phyloP scores from a whole-genome alignment of 2,888 invertebrate species.

The Octonoba sinensis region DNA sequence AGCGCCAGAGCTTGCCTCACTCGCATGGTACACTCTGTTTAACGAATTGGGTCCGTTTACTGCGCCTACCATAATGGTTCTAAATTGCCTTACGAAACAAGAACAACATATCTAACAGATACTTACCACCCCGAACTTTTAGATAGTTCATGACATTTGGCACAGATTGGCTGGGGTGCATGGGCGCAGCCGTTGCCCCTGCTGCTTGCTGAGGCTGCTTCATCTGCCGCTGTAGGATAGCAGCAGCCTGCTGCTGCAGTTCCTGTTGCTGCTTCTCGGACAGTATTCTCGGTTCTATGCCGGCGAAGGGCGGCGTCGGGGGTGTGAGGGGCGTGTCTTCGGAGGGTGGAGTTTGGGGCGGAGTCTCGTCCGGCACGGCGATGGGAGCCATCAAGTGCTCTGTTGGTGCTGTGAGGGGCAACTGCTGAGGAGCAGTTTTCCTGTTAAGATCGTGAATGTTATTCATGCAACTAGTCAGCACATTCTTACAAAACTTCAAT shows the following conservation, averaged over 20 bases:
- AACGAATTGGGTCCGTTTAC: no score
- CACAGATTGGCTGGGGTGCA: conserved; percentile 65
- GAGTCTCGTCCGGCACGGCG: conserved; percentile 47
- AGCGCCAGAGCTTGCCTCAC: no score
- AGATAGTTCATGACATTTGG: conserved; percentile 66
- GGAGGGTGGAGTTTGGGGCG: conserved; percentile 42
- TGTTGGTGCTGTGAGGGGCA: conserved; percentile 16
- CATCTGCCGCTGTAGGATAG: conserved; percentile 39
- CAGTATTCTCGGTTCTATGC: conserved; percentile 9
- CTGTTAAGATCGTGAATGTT: conserved; percentile 7
- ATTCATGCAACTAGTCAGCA: no score
- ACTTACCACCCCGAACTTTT: conserved; percentile 64
- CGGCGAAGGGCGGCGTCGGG: conserved; percentile 33
- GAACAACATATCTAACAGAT: neutral
- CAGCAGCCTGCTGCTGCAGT: conserved; percentile 45
- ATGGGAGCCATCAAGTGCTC: conserved; percentile 42
- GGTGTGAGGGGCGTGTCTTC: conserved; percentile 46
- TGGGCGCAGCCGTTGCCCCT: neutral
- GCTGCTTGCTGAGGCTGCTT: conserved; percentile 51
- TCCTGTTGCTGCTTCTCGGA: conserved; percentile 47
- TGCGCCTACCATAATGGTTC: no score
- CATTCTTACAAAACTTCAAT: no score
- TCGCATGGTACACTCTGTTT: no score
- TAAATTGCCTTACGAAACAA: no score
- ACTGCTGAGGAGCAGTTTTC: conserved; percentile 58